Base-by-base conservation (phyloP, 2,888 invertebrate genomes). In the Drosophila planitibia region DNA sequence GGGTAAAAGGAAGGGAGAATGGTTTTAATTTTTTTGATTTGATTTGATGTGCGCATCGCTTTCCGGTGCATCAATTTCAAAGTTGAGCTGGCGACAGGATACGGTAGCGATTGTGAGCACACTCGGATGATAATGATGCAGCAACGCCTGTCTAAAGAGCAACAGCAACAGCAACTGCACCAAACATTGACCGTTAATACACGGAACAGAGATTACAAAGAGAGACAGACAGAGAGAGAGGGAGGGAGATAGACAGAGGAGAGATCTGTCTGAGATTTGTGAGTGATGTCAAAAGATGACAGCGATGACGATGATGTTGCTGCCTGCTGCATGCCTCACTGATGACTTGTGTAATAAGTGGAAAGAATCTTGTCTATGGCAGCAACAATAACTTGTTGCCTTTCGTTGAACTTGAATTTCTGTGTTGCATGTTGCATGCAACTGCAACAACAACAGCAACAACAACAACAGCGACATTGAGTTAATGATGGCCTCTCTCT, bases 281-380 rank as follows among this genome's bases (percentile, higher is more conserved):
- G 72, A 69, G 76, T 41, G 70, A 63, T 78, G 82, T 67, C 71
- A 78, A 70, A 81, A 82, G 80, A 82, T 85, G 79, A 80, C 80
- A 68, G 73, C 67, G 78, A 79, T 74, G 82, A 67, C 64, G 75
- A 71, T 88, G 85, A 89, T 75, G 89, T 76, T 86, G 87, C 74
- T 33, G 32, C 19, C 16, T 25, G 25, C 22, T 58, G 41, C 41
- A 47, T 57, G 69, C 85, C 71, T 51, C 53, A 60, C 70, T 71
- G 81, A 90, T 87, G 86, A 84, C 86, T 90, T 87, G 86, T 87
- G 90, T 90, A 89, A 90, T 86, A 85, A 85, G 85, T 88, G 89
- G 85, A 90, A 90, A 90, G 89, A 85, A 90, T 85, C 85, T 85
- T 85, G 90, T 85, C 90, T 83, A 83, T 33, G 14, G 57, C 57